Evolutionary conservation across 2,113 vertebrate species (phyloP).

Genomic region (Danionella cerebrum): DNA sequence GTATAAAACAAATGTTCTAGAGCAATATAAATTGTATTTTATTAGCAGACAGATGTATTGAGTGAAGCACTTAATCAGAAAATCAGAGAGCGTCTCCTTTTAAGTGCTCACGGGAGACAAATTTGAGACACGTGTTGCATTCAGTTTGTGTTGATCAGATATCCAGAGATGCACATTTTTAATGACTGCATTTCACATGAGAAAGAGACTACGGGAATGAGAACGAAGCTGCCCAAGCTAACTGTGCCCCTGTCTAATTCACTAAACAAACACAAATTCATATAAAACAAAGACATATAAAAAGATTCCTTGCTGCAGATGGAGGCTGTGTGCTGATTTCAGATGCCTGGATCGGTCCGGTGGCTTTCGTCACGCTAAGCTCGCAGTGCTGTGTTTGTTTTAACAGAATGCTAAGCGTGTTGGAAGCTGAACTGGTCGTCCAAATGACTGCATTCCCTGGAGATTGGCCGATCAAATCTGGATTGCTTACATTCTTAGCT

Average conservation of each 20-base stretch:
- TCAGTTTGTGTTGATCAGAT: neutral
- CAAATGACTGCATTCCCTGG: constrained; percentile 26
- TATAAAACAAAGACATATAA: constrained; percentile 9
- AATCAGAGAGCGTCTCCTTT: neutral
- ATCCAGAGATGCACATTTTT: neutral
- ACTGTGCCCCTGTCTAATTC: constrained; percentile 15
- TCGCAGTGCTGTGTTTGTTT: neutral
- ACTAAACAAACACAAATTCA: constrained; percentile 24
- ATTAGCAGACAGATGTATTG: neutral
- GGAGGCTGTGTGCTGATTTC: neutral
- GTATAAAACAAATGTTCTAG: too few species aligned
- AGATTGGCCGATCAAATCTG: constrained; percentile 38
- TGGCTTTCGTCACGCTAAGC: neutral
- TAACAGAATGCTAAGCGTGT: constrained; percentile 19
- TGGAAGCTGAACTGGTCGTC: constrained; percentile 21
- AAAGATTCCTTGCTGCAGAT: neutral
- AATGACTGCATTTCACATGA: too few species aligned
- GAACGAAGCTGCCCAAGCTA: constrained; percentile 17
- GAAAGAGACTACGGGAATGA: neutral
- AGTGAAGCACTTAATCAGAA: neutral
- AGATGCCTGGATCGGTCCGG: neutral
- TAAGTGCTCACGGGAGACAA: neutral
- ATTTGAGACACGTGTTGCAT: neutral
- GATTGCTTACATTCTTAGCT: constrained; percentile 35
- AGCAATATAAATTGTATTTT: neutral